Evolutionary conservation across 2,888 invertebrate species (phyloP).

Genomic region (Yponomeuta plumbellus): DNA sequence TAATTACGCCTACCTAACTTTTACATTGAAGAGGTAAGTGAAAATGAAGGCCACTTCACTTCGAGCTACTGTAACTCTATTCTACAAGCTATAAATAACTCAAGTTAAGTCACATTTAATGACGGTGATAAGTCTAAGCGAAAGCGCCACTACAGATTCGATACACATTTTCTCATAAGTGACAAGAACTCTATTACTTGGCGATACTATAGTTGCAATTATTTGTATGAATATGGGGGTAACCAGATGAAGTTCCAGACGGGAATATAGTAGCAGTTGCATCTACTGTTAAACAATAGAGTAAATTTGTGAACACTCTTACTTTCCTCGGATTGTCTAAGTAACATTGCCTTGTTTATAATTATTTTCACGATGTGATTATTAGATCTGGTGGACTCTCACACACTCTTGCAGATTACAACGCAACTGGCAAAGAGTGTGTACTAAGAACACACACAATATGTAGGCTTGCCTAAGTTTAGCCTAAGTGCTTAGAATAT

Average conservation of each 20-base stretch:
- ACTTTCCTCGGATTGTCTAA: constrained; percentile 42
- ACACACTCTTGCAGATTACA: not conserved
- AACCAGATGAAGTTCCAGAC: not conserved
- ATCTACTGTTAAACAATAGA: constrained; percentile 23
- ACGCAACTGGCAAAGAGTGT: too few relatives aligned
- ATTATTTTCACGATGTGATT: constrained; percentile 15
- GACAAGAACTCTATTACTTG: not conserved
- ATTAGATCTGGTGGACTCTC: constrained; percentile 5
- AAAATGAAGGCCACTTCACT: not conserved
- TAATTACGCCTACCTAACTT: not conserved
- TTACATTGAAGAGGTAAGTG: not conserved
- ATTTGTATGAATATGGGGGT: not conserved
- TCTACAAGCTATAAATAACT: not conserved
- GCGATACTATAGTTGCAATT: not conserved
- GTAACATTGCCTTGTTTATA: constrained; percentile 30
- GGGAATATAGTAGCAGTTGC: not conserved
- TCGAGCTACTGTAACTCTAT: not conserved
- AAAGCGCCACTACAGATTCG: constrained; percentile 2
- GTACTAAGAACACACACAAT: too few relatives aligned
- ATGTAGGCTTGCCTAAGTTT: too few relatives aligned
- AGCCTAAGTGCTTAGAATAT: too few relatives aligned
- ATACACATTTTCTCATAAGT: constrained; percentile 6
- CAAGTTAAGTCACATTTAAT: constrained; percentile 1
- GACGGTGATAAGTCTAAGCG: not conserved
- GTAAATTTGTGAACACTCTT: constrained; percentile 33